A percentile compares a stretch with the other conserved stretches of the same genome.
Conservation (phyloP, 1,140 invertebrate species). For the Heliconius melpomene region DNA sequence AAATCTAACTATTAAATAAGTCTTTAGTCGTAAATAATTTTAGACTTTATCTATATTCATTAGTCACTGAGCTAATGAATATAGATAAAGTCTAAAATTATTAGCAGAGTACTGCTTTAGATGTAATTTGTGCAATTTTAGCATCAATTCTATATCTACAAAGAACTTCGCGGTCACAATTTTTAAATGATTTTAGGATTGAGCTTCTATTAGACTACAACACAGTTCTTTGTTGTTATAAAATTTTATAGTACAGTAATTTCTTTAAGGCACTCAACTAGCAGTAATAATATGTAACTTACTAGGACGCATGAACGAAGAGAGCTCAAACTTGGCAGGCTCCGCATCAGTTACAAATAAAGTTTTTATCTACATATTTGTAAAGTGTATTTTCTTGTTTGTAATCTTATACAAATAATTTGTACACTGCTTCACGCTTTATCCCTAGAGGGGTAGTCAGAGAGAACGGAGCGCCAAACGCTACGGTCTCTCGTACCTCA, state of each 20-base stretch:
- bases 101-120: too few species aligned
- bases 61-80: too few species aligned
- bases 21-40: too few species aligned
- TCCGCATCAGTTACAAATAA: slow-evolving; percentile 35
- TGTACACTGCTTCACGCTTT: too few species aligned
- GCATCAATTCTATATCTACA: too few species aligned
- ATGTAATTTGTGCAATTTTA: too few species aligned
- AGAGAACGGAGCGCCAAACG: too few species aligned
- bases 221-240: background rate
- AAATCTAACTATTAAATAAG: too few species aligned
- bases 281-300: slow-evolving; percentile 21
- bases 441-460: too few species aligned
- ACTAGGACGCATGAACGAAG: slow-evolving; percentile 21
- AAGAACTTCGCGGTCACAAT: background rate
- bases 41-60: too few species aligned
- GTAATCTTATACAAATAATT: background rate
- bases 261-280: background rate
- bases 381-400: slow-evolving; percentile 21
- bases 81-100: too few species aligned
- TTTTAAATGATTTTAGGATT: background rate
- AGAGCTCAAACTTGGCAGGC: slow-evolving; percentile 26
- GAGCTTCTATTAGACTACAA: background rate
- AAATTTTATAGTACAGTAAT: background rate
- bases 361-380: slow-evolving; percentile 40
- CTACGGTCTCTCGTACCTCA: too few species aligned